phyloP scores from a whole-genome alignment of 1,140 invertebrate species.

The Caerostris extrusa region DNA sequence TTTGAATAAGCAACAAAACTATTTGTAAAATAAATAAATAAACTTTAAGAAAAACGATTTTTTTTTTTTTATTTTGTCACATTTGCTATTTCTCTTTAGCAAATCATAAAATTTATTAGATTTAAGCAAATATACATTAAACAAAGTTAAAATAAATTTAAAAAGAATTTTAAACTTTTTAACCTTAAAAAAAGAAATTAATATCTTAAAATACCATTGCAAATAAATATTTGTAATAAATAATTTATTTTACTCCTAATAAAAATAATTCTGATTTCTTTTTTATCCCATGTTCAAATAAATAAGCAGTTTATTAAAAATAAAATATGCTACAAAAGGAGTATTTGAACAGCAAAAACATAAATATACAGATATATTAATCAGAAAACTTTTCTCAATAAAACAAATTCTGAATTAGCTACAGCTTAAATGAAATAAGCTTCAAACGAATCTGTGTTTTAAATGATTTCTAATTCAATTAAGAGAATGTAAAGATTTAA shows the following conservation, averaged over 20 bases:
- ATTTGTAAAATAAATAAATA: too few species aligned
- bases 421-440: not conserved
- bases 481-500: not conserved
- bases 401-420: not conserved
- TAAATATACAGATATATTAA: not conserved
- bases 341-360: not conserved
- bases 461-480: slow-evolving; percentile 22
- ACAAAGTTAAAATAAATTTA: too few species aligned
- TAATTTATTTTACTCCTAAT: not conserved
- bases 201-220: not conserved
- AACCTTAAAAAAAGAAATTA: not conserved
- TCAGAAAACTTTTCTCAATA: not conserved
- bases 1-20: too few species aligned
- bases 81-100: too few species aligned
- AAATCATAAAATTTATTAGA: too few species aligned
- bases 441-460: not conserved
- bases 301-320: not conserved
- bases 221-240: not conserved
- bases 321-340: not conserved
- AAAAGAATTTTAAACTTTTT: too few species aligned
- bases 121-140: too few species aligned
- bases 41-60: too few species aligned
- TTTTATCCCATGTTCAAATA: not conserved
- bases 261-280: slow-evolving; percentile 9
- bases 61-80: too few species aligned